Percentiles rank a stretch among this genome's conserved stretches.
phyloP scores from a whole-genome alignment of 2,113 vertebrate species.

The Cynoglossus semilaevis region DNA sequence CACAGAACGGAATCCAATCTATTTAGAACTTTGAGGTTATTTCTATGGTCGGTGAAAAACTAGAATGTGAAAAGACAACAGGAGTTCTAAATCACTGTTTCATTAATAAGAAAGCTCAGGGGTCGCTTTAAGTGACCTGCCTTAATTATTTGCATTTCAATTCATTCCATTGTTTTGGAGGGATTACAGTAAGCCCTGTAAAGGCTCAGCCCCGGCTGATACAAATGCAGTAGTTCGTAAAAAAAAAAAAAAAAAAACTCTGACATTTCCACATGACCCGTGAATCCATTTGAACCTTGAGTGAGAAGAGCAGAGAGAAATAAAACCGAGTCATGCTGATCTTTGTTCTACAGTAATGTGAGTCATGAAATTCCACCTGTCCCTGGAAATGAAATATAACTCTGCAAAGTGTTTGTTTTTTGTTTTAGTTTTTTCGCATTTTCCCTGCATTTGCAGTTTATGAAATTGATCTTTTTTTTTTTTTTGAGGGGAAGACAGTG shows the following conservation, averaged over 20 bases:
- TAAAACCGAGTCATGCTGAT: not conserved
- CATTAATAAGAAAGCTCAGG: constrained; percentile 57
- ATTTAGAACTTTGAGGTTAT: too few relatives aligned
- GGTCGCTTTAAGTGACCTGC: constrained; percentile 34
- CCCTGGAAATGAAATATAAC: not conserved
- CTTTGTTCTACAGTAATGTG: not conserved
- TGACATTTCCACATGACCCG: constrained; percentile 28
- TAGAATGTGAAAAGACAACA: constrained; percentile 28
- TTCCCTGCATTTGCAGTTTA: too few relatives aligned
- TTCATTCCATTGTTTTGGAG: constrained; percentile 51
- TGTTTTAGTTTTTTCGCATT: too few relatives aligned
- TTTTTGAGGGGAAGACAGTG: too few relatives aligned
- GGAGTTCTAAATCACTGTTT: constrained; percentile 35
- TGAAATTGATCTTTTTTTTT: too few relatives aligned
- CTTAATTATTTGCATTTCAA: constrained; percentile 60
- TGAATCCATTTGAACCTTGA: constrained; percentile 24
- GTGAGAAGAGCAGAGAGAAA: not conserved
- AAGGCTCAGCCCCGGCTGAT: constrained; percentile 27
- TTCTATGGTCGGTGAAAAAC: too few relatives aligned
- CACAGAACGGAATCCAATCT: too few relatives aligned
- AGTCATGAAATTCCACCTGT: not conserved
- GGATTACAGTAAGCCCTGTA: constrained; percentile 32
- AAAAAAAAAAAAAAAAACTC: too few relatives aligned
- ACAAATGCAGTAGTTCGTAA: constrained; percentile 30
- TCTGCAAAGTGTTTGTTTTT: too few relatives aligned